These are phyloP conservation scores for Calephelis nemesis DNA, from an alignment of 1,140 invertebrate species.

Conservation along the genomic window DNA sequence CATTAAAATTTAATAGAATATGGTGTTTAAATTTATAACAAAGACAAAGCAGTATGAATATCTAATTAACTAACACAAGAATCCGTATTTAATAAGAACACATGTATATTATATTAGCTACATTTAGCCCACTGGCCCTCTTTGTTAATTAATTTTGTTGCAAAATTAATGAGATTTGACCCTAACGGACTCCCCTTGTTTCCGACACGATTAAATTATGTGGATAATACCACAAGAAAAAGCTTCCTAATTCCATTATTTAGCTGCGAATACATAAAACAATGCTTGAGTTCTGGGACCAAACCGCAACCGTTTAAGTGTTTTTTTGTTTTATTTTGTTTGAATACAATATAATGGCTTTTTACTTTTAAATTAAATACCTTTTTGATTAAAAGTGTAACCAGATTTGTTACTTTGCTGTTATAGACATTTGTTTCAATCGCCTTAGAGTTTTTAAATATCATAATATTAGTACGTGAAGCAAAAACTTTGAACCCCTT, in stretches of 20 bases:
- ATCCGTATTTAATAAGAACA: constrained; percentile 10
- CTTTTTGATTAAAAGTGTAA: too few species aligned
- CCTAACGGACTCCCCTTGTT: constrained; percentile 12
- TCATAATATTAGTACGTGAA: too few species aligned
- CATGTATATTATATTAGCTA: constrained; percentile 26
- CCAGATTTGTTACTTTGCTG: too few species aligned
- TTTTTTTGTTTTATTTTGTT: constrained; percentile 1
- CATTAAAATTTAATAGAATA: not conserved
- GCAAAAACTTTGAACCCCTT: too few species aligned
- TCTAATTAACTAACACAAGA: constrained; percentile 16
- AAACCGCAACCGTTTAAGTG: not conserved
- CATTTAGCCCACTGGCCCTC: constrained; percentile 21
- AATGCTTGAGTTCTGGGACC: constrained; percentile 4
- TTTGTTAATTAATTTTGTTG: constrained; percentile 30
- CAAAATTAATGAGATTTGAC: constrained; percentile 29
- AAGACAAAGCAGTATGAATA: constrained; percentile 41
- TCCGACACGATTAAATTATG: constrained; percentile 26
- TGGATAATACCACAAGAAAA: constrained; percentile 18
- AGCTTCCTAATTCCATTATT: constrained; percentile 20
- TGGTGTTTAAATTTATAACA: not conserved
- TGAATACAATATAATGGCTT: not conserved
- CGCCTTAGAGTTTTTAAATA: too few species aligned
- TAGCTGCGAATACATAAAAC: constrained; percentile 17
- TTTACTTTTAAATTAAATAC: not conserved
- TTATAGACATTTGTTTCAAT: too few species aligned